These are phyloP conservation scores for Zaprionus inermis DNA, from an alignment of 1,140 invertebrate genomes.

Conservation along the genomic window DNA sequence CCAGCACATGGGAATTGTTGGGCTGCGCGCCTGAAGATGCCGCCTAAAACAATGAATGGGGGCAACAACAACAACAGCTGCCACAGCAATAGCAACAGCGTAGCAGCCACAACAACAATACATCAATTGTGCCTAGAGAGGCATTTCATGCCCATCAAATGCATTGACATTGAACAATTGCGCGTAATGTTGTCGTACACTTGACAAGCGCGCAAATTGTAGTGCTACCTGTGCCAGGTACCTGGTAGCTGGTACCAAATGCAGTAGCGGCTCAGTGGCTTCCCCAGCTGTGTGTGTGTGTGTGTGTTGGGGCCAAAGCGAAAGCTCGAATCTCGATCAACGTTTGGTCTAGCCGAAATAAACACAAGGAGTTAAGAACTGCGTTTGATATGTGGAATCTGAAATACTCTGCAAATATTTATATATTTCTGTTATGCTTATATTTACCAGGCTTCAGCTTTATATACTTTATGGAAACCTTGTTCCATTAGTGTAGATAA, in stretches of 20 bases:
- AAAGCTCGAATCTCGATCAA: slow-evolving; percentile 68
- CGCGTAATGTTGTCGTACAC: slow-evolving; percentile 82
- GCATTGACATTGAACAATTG: slow-evolving; percentile 82
- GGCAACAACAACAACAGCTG: slow-evolving; percentile 40
- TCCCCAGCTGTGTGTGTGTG: slow-evolving; percentile 10
- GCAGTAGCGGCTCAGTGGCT: not conserved
- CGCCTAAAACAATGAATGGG: slow-evolving; percentile 71
- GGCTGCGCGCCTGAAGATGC: slow-evolving; percentile 40
- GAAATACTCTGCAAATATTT: slow-evolving; percentile 30
- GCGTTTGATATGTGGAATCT: not conserved
- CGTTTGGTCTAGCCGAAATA: slow-evolving; percentile 70
- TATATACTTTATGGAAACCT: not conserved
- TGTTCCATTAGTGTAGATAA: too few relatives aligned
- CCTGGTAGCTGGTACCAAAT: slow-evolving; percentile 6
- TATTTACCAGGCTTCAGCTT: too few relatives aligned
- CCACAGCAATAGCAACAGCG: not conserved
- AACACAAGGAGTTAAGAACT: not conserved
- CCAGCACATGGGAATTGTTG: slow-evolving; percentile 78
- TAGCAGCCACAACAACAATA: slow-evolving; percentile 42
- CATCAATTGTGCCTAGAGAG: slow-evolving; percentile 53
- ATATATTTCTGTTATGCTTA: too few relatives aligned
- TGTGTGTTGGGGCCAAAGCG: slow-evolving; percentile 42
- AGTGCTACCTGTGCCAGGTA: slow-evolving; percentile 69
- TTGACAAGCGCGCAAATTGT: slow-evolving; percentile 83
- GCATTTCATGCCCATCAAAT: slow-evolving; percentile 82